phyloP scores from a whole-genome alignment of 2,888 invertebrate species.

The Deladenus siricidicola region DNA sequence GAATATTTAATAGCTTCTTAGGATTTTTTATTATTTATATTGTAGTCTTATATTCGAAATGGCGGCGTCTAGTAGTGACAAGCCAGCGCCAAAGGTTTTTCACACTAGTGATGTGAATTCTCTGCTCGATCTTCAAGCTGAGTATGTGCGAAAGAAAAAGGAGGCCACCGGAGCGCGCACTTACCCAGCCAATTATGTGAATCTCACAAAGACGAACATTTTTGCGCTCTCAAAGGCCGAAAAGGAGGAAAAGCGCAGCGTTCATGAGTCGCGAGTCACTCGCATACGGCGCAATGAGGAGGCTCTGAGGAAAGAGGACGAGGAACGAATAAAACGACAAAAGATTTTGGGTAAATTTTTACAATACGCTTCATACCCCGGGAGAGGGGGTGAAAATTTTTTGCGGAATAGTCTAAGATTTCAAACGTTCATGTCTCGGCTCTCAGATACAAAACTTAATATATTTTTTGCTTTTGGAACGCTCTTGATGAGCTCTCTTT shows the following conservation, averaged over 20 bases:
- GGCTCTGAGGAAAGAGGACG: conserved; percentile 32
- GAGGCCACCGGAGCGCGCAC: neutral
- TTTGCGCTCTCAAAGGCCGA: neutral
- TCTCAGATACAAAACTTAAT: neutral
- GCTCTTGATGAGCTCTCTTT: too few species aligned
- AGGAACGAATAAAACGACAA: conserved; percentile 19
- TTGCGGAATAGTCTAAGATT: too few species aligned
- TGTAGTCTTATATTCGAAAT: too few species aligned
- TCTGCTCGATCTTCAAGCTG: neutral
- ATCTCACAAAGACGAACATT: neutral
- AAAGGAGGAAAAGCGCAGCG: neutral
- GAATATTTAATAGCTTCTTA: too few species aligned
- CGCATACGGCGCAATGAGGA: conserved; percentile 22
- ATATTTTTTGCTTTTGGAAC: neutral
- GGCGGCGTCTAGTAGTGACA: too few species aligned
- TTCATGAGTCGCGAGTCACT: neutral
- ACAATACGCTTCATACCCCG: neutral
- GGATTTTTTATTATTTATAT: too few species aligned
- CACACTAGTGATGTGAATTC: neutral
- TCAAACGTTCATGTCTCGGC: too few species aligned
- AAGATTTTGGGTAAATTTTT: conserved; percentile 16
- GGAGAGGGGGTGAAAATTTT: neutral
- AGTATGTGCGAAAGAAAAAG: neutral
- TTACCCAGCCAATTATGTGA: too few species aligned
- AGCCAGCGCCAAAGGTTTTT: neutral